Evolutionary conservation across 2,797 vertebrate species (phyloP).

Genomic region (Xerus rutilus): DNA sequence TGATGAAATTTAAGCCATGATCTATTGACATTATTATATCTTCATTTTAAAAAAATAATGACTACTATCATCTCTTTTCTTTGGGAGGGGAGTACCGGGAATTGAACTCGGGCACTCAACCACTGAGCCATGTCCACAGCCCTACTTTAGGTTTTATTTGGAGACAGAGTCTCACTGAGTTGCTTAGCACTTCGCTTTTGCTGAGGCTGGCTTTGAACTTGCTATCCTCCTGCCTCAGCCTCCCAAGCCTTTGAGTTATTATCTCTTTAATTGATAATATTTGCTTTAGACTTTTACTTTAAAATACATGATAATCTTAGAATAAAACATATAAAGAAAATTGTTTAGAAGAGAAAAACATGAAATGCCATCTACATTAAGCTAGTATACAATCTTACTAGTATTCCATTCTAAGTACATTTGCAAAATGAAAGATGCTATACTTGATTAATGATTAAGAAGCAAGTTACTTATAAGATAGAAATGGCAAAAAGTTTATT

Average conservation of each 20-base stretch:
- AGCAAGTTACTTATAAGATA: background rate
- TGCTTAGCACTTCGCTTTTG: too few species aligned
- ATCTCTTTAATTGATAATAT: background rate
- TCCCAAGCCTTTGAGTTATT: background rate
- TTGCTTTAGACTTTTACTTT: background rate
- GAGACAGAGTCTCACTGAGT: too few species aligned
- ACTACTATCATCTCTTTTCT: background rate
- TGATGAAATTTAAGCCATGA: background rate
- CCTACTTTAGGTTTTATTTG: too few species aligned
- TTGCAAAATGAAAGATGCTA: background rate
- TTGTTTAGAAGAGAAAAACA: background rate
- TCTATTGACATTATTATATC: background rate
- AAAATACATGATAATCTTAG: background rate
- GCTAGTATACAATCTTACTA: background rate
- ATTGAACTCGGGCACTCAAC: too few species aligned
- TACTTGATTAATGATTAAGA: background rate
- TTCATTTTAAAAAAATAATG: background rate
- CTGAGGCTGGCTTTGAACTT: too few species aligned
- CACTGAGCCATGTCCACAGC: too few species aligned
- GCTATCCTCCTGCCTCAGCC: too few species aligned
- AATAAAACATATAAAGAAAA: conserved; percentile 24
- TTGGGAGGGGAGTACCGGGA: too few species aligned
- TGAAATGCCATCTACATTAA: background rate
- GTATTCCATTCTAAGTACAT: background rate
- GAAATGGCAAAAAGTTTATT: conserved; percentile 11